Percentiles rank a stretch among this genome's conserved stretches.
These are phyloP conservation scores for Nerophis ophidion DNA, from an alignment of 2,113 vertebrate genomes.

Conservation along the genomic window DNA sequence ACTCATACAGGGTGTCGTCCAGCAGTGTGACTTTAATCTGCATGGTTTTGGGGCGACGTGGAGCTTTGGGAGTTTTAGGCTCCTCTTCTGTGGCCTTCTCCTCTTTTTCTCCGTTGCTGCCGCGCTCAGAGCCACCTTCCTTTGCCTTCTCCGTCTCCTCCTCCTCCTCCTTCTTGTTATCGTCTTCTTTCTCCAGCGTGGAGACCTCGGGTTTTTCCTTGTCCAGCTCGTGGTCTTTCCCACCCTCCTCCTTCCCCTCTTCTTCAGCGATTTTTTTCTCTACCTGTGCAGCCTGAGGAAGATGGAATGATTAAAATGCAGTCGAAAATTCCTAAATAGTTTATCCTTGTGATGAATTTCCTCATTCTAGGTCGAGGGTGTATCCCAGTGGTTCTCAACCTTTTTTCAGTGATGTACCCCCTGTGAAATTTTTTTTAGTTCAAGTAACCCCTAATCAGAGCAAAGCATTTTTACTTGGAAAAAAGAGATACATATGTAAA, in stretches of 20 bases:
- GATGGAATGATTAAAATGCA: conserved; percentile 9
- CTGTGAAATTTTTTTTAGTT: too few relatives aligned
- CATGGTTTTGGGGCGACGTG: conserved; percentile 81
- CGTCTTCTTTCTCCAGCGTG: conserved; percentile 29
- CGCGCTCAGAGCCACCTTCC: conserved; percentile 60
- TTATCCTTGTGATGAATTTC: too few relatives aligned
- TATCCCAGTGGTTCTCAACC: too few relatives aligned
- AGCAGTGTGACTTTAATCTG: conserved; percentile 87
- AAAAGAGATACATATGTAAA: too few relatives aligned
- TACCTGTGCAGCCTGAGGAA: conserved; percentile 70
- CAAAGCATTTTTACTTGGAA: too few relatives aligned
- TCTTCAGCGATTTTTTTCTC: conserved; percentile 67
- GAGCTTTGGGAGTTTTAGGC: conserved; percentile 68
- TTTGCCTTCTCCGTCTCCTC: conserved; percentile 46
- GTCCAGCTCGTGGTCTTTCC: conserved; percentile 41
- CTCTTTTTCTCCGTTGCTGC: conserved; percentile 52
- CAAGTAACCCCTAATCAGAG: too few relatives aligned
- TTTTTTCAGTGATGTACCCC: too few relatives aligned
- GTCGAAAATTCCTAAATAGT: not conserved
- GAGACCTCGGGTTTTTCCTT: conserved; percentile 38
- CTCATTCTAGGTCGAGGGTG: too few relatives aligned
- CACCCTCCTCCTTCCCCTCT: conserved; percentile 69
- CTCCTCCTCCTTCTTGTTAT: conserved; percentile 22
- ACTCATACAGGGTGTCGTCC: conserved; percentile 86
- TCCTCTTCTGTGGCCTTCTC: conserved; percentile 72